phyloP scores from a whole-genome alignment of 2,888 invertebrate species.

The Andrena bucephala region DNA sequence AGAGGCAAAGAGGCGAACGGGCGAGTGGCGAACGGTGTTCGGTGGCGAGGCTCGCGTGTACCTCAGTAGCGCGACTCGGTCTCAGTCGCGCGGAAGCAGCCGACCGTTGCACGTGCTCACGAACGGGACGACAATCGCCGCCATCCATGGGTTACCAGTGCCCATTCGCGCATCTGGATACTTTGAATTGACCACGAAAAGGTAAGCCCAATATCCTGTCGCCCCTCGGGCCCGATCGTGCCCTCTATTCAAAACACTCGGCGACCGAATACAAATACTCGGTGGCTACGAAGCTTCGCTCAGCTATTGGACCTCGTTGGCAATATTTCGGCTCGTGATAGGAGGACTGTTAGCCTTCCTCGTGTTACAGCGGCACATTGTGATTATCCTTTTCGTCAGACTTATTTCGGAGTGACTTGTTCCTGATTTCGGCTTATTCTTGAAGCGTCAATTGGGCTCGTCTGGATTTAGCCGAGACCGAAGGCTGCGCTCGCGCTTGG shows the following conservation, averaged over 20 bases:
- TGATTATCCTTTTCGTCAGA: too few species aligned
- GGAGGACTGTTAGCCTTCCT: too few species aligned
- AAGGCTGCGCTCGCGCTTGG: too few species aligned
- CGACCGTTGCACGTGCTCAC: constrained; percentile 72
- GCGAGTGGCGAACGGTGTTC: constrained; percentile 44
- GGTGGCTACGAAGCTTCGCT: too few species aligned
- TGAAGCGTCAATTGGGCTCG: too few species aligned
- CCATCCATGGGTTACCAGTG: constrained; percentile 72
- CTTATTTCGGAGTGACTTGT: too few species aligned
- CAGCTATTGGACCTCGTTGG: too few species aligned
- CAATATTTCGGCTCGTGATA: too few species aligned
- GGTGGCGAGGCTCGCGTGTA: constrained; percentile 48
- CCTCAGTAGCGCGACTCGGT: constrained; percentile 57
- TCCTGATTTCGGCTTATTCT: too few species aligned
- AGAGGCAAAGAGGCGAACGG: constrained; percentile 9
- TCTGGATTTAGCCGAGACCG: too few species aligned
- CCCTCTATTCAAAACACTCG: background rate
- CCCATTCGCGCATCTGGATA: constrained; percentile 53
- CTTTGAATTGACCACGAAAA: constrained; percentile 48
- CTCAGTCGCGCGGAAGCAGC: constrained; percentile 75
- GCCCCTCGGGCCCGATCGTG: background rate
- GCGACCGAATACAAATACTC: background rate
- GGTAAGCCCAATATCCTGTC: constrained; percentile 31
- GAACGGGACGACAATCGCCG: constrained; percentile 40
- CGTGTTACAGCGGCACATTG: too few species aligned